Evolutionary conservation across 2,113 vertebrate species (phyloP).

Genomic region (Ctenodactylus gundi): DNA sequence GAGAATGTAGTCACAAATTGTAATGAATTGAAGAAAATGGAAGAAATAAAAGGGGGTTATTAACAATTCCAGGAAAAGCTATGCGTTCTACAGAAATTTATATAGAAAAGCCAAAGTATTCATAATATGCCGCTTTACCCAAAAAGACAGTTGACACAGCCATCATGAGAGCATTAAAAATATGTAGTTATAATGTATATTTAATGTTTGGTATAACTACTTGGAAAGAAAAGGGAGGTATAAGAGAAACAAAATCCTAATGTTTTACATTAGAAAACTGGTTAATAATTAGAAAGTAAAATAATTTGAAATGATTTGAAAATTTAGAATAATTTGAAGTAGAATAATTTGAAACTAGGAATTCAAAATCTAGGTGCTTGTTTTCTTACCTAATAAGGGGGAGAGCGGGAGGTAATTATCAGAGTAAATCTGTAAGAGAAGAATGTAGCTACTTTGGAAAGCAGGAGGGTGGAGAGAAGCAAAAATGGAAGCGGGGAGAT

Average conservation of each 20-base stretch:
- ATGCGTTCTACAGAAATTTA: not conserved
- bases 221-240: not conserved
- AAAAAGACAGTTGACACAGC: not conserved
- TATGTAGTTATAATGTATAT: not conserved
- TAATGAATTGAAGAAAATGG: conserved; percentile 9
- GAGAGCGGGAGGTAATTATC: not conserved
- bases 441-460: not conserved
- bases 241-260: not conserved
- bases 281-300: too few relatives aligned
- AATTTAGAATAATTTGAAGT: too few relatives aligned
- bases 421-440: not conserved
- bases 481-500: not conserved
- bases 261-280: not conserved
- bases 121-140: not conserved
- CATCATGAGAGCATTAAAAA: not conserved
- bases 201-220: not conserved
- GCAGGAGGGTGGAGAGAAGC: not conserved
- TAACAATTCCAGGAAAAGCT: not conserved
- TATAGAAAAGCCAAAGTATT: not conserved
- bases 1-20: not conserved
- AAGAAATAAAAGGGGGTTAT: not conserved
- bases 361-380: not conserved
- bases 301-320: too few relatives aligned
- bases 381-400: too few relatives aligned
- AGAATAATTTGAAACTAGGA: not conserved